These are phyloP conservation scores for Tipula lateralis DNA, from an alignment of 2,888 invertebrate genomes.

Conservation along the genomic window DNA sequence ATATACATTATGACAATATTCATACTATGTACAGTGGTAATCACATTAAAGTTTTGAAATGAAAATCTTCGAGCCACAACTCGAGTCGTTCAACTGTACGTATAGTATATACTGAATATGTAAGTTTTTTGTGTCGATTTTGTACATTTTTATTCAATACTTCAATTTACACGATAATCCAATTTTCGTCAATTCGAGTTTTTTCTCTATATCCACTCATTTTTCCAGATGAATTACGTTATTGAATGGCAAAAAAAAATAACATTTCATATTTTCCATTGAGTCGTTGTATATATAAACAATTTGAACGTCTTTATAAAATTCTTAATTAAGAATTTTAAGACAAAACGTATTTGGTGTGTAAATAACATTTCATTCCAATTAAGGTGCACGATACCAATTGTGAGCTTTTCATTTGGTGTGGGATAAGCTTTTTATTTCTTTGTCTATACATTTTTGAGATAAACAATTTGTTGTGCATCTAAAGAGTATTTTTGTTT, in stretches of 20 bases:
- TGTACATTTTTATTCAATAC: background rate
- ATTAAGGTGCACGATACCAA: too few relatives aligned
- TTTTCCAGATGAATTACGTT: constrained; percentile 11
- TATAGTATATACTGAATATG: background rate
- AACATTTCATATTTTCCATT: background rate
- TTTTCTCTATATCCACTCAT: background rate
- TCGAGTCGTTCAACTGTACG: background rate
- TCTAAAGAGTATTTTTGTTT: too few relatives aligned
- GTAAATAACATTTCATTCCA: background rate
- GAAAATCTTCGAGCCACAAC: background rate
- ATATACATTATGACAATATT: background rate
- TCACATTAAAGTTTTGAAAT: background rate
- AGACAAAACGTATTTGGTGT: background rate
- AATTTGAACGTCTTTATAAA: background rate
- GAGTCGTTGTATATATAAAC: background rate
- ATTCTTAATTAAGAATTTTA: background rate
- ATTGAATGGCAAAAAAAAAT: background rate
- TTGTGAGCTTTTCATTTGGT: too few relatives aligned
- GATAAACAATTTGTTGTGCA: too few relatives aligned
- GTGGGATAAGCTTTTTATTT: too few relatives aligned
- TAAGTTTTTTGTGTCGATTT: background rate
- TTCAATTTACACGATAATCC: constrained; percentile 19
- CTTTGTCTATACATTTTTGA: too few relatives aligned
- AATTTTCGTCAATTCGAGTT: background rate
- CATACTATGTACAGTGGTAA: background rate